A percentile compares a stretch with the other conserved stretches of the same genome.
phyloP scores from a whole-genome alignment of 2,113 vertebrate species.

The Copsychus sechellarum region DNA sequence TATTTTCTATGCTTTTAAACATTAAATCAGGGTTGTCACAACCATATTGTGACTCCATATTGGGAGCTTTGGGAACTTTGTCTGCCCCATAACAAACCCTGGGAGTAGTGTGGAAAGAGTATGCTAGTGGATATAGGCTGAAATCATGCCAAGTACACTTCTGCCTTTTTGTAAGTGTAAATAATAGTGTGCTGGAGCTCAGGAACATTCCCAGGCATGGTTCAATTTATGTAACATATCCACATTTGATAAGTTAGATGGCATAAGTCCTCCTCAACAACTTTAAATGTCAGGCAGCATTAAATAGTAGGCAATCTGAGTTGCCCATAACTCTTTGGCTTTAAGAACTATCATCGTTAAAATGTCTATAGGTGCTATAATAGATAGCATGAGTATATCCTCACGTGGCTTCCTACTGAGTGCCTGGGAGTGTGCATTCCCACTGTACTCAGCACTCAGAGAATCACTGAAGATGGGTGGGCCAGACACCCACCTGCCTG shows the following conservation, averaged over 20 bases:
- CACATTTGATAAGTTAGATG: not conserved
- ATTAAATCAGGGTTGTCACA: not conserved
- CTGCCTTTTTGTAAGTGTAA: not conserved
- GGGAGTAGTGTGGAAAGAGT: not conserved
- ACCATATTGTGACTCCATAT: not conserved
- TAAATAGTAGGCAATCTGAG: not conserved
- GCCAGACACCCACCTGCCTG: not conserved
- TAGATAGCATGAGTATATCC: not conserved
- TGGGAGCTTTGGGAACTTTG: not conserved
- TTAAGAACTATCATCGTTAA: not conserved
- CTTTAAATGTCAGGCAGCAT: not conserved
- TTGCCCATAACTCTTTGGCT: not conserved
- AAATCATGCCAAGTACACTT: not conserved
- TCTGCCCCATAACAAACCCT: not conserved
- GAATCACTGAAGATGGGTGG: not conserved
- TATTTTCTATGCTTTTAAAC: not conserved
- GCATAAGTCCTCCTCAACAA: not conserved
- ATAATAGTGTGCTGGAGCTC: not conserved
- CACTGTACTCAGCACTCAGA: not conserved
- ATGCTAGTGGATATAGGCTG: not conserved
- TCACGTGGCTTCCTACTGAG: not conserved
- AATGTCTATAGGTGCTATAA: not conserved
- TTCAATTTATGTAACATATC: not conserved
- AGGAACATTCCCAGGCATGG: not conserved
- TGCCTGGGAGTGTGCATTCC: not conserved